phyloP scores from a whole-genome alignment of 2,113 vertebrate genomes.

The Aldabrachelys gigantea region DNA sequence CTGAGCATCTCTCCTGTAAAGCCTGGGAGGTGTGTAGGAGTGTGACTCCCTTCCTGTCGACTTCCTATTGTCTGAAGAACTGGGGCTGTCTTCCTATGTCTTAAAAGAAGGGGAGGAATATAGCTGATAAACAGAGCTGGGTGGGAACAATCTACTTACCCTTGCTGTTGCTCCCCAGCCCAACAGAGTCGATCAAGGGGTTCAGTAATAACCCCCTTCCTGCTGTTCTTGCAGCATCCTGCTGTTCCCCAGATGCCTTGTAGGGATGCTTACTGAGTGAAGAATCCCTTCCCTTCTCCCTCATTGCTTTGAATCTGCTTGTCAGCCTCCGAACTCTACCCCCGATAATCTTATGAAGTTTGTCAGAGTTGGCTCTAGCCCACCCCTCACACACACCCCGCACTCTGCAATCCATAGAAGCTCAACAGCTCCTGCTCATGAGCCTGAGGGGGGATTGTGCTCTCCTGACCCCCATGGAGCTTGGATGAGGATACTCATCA shows the following conservation, averaged over 20 bases:
- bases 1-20: background rate
- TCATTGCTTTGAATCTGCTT: no score
- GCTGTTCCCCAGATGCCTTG: background rate
- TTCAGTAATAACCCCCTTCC: background rate
- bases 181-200: background rate
- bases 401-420: no score
- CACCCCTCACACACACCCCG: no score
- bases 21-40: background rate
- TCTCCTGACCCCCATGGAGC: background rate
- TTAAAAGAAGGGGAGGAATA: background rate
- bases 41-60: background rate
- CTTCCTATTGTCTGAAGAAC: background rate
- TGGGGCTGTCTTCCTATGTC: background rate
- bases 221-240: background rate
- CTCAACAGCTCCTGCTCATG: no score
- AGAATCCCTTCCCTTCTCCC: background rate
- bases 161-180: background rate
- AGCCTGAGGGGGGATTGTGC: no score
- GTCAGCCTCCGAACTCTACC: no score
- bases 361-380: no score
- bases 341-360: no score
- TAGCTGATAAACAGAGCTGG: background rate
- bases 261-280: background rate
- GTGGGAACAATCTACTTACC: background rate
- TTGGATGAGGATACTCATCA: background rate